These are phyloP conservation scores for Drosophila histrio DNA, from an alignment of 2,888 invertebrate genomes.

Conservation along the genomic window DNA sequence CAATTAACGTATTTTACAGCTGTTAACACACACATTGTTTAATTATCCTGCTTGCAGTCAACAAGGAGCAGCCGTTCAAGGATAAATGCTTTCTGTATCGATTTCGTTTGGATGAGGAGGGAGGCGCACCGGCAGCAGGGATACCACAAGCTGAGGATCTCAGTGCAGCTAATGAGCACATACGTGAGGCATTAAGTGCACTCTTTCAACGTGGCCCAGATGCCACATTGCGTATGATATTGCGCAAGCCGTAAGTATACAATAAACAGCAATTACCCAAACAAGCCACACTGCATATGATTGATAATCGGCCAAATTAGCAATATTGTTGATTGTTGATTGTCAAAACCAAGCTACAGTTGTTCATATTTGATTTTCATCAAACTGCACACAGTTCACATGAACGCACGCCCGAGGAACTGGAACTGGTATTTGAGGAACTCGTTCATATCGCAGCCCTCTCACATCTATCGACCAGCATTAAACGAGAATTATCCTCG, in stretches of 20 bases:
- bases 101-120: slow-evolving; percentile 90
- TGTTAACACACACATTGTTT: slow-evolving; percentile 39
- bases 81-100: slow-evolving; percentile 93
- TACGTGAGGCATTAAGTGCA: slow-evolving; percentile 88
- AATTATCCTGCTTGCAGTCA: slow-evolving; percentile 85
- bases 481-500: slow-evolving; percentile 91
- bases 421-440: slow-evolving; percentile 93
- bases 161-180: slow-evolving; percentile 88
- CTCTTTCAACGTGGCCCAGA: slow-evolving; percentile 91
- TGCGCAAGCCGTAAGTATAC: slow-evolving; percentile 90
- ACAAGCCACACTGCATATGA: slow-evolving; percentile 13
- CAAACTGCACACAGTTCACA: slow-evolving; percentile 86
- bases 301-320: slow-evolving; percentile 41
- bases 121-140: slow-evolving; percentile 85
- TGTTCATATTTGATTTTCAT: slow-evolving; percentile 46
- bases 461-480: slow-evolving; percentile 91
- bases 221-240: slow-evolving; percentile 91
- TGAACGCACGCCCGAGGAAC: slow-evolving; percentile 90
- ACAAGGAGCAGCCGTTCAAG: slow-evolving; percentile 91
- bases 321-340: slow-evolving; percentile 29
- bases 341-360: slow-evolving; percentile 8
- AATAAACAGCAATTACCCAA: slow-evolving; percentile 2
- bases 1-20: slow-evolving; percentile 33
- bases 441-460: slow-evolving; percentile 92
- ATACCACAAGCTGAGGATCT: slow-evolving; percentile 87